These are phyloP conservation scores for Volucella inanis DNA, from an alignment of 2,888 invertebrate species.

Conservation along the genomic window DNA sequence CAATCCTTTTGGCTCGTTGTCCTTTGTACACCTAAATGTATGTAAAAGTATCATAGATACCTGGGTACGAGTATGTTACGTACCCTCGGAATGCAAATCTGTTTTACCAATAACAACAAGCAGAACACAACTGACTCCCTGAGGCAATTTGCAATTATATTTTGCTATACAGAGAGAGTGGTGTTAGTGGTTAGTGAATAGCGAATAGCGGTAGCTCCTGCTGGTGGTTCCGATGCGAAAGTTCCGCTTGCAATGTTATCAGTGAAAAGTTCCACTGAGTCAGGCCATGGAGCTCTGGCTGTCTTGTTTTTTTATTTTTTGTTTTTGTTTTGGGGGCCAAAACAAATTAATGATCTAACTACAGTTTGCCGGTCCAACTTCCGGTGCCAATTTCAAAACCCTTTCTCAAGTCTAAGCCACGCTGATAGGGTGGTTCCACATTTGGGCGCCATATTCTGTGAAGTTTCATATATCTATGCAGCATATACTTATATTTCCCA, in stretches of 20 bases:
- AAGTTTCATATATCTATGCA: neutral
- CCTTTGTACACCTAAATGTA: constrained; percentile 37
- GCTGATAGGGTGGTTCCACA: neutral
- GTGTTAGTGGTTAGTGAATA: constrained; percentile 16
- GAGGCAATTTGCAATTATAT: constrained; percentile 70
- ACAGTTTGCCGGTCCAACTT: constrained; percentile 69
- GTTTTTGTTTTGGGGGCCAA: constrained; percentile 48
- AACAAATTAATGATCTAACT: constrained; percentile 73
- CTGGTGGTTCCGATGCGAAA: constrained; percentile 56
- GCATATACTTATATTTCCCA: too few relatives aligned
- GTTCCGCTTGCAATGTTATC: constrained; percentile 68
- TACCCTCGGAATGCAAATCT: constrained; percentile 62
- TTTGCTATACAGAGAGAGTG: constrained; percentile 14
- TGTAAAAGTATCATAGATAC: too few relatives aligned
- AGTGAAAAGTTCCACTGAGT: constrained; percentile 34
- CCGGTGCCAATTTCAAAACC: constrained; percentile 71
- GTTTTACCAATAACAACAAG: constrained; percentile 46
- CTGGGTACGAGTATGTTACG: neutral
- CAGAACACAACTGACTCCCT: constrained; percentile 39
- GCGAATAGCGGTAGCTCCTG: constrained; percentile 7
- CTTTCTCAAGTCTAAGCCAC: constrained; percentile 9
- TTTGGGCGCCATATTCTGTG: constrained; percentile 44
- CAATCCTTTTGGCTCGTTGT: constrained; percentile 29
- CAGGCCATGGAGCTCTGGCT: neutral
- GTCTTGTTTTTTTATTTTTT: constrained; percentile 4